Conservation (phyloP, 35 echinoderm and acorn worm genomes). For the Apostichopus japonicus region DNA sequence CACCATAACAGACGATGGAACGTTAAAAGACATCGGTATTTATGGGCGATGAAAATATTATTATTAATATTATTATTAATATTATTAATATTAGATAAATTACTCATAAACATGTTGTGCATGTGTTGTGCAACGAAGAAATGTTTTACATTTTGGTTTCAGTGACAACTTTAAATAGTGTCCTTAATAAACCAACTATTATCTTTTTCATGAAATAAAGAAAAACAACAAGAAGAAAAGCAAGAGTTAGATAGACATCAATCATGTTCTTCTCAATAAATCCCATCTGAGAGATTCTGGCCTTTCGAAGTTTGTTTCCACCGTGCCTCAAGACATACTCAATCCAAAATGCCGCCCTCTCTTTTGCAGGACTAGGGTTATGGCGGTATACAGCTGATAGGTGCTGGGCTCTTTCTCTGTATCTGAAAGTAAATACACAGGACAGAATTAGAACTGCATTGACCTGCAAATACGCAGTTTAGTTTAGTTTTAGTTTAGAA, state of each 20-base stretch:
- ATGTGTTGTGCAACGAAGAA: too few relatives aligned
- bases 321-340: background rate
- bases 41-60: too few relatives aligned
- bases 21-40: too few relatives aligned
- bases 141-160: too few relatives aligned
- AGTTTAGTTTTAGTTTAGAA: background rate
- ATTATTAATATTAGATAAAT: too few relatives aligned
- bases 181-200: background rate
- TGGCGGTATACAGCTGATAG: constrained; percentile 38
- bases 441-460: background rate
- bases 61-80: too few relatives aligned
- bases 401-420: constrained; percentile 1
- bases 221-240: background rate
- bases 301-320: background rate
- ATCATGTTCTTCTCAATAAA: constrained; percentile 29
- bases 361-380: constrained; percentile 3
- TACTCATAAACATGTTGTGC: too few relatives aligned
- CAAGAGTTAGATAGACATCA: constrained; percentile 18
- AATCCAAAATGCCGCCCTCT: constrained; percentile 9
- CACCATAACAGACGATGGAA: too few relatives aligned
- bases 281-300: background rate
- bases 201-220: background rate
- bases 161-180: too few relatives aligned
- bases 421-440: background rate
- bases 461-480: background rate